A percentile compares a stretch with the other conserved stretches of the same genome.
Conservation (phyloP, 2,113 vertebrate genomes). For the Stictonetta naevosa region DNA sequence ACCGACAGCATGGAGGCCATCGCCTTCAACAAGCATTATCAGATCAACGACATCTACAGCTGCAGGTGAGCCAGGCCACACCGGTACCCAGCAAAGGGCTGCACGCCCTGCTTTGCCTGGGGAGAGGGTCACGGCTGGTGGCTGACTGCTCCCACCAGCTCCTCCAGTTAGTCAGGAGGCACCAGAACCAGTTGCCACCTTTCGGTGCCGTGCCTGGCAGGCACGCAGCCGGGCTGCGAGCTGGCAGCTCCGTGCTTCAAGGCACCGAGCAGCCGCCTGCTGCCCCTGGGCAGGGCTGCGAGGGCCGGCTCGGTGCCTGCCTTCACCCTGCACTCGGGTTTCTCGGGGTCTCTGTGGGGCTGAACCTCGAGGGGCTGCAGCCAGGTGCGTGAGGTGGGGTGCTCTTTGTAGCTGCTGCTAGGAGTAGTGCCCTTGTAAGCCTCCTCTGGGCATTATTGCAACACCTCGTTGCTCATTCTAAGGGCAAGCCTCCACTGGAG, state of each 20-base stretch:
- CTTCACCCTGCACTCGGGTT: neutral
- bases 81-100: neutral
- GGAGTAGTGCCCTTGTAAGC: rapidly evolving
- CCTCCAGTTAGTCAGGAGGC: neutral
- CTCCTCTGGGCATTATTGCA: neutral
- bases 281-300: too few species aligned
- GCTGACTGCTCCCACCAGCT: neutral
- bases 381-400: too few species aligned
- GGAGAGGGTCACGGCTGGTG: rapidly evolving
- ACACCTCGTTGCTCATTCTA: rapidly evolving
- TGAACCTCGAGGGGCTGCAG: neutral
- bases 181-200: neutral
- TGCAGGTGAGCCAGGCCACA: slow-evolving; percentile 84
- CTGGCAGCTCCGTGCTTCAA: too few species aligned
- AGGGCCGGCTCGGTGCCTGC: neutral
- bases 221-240: neutral
- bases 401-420: too few species aligned
- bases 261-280: neutral
- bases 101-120: neutral
- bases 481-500: neutral
- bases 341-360: neutral
- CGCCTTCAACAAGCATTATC: slow-evolving; percentile 98
- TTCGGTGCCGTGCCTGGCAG: neutral
- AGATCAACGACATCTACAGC: slow-evolving; percentile 98
- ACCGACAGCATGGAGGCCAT: slow-evolving; percentile 98